Base-by-base conservation (phyloP, 2,888 invertebrate species). In the Harpalus rubripes region DNA sequence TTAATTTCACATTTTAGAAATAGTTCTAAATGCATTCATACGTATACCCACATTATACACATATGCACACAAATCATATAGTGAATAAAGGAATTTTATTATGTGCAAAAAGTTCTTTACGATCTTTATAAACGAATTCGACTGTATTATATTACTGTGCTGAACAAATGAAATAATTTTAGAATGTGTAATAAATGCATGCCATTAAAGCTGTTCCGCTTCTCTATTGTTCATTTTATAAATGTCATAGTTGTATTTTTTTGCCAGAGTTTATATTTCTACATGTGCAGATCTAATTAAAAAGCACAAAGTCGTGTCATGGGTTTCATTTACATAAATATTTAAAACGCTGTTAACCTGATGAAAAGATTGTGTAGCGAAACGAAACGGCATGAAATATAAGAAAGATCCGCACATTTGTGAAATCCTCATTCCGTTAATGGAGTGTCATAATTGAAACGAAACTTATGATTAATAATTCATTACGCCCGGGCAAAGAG, bases 391-490 rank as follows among this genome's bases (percentile, higher is more conserved):
- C 44, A 52, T 52, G 44, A 52, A 52, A 52, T 52, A 52, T 52
- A 52, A 52, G 44, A 52, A 52, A 52, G 44, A 52, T 52, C 44
- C 12, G 0, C 68, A 15, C 68, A 32, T 63, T 68, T 15, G 68
- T 39, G 32, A 68, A 32, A 39, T 39, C n/a, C 39, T 68, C 7
- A 16, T 74, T 18, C 18, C 72, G 72, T 10, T 18, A 74, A 74
- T 74, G 72, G 72, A 74, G 72, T 74, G 72, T 44, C 44, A 44
- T 74, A 74, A 74, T 74, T 41, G 72, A 44, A 74, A 44, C 44
- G 18, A 18, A 74, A 74, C 41, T 74, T 44, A 44, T 44, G 72
- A 74, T 44, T 74, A 74, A 74, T 74, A 74, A 74, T 74, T 74
- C 72, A 74, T 74, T 44, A 44, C 22, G 72, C 72, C 16, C 18